phyloP scores from a whole-genome alignment of 1,140 invertebrate genomes.

The Drusus annulatus region DNA sequence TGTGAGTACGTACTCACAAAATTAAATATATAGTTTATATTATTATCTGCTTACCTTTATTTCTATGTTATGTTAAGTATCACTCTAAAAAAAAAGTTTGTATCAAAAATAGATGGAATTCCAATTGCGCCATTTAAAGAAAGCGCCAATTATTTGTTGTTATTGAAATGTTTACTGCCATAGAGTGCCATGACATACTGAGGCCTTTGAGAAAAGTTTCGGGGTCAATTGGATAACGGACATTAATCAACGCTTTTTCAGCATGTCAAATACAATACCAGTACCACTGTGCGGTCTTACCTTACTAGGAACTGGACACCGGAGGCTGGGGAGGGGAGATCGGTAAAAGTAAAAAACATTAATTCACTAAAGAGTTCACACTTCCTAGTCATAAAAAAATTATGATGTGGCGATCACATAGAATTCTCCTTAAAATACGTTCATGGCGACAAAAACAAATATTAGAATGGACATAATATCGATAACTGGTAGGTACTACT shows the following conservation, averaged over 20 bases:
- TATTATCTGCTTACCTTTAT: too few species aligned
- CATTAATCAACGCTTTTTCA: slow-evolving; percentile 17
- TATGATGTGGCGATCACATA: background rate
- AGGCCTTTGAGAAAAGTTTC: background rate
- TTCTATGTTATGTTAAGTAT: too few species aligned
- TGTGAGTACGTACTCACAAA: too few species aligned
- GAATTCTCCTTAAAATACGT: too few species aligned
- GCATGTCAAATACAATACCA: background rate
- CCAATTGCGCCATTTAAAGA: too few species aligned
- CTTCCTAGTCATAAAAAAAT: slow-evolving; percentile 24
- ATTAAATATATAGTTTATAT: too few species aligned
- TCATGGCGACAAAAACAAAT: too few species aligned
- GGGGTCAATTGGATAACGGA: slow-evolving; percentile 22
- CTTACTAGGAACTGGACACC: background rate
- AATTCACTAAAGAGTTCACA: background rate
- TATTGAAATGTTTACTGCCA: background rate
- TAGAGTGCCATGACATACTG: slow-evolving; percentile 25
- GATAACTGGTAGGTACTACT: too few species aligned
- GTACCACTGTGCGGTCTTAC: background rate
- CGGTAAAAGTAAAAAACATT: background rate
- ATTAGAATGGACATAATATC: too few species aligned
- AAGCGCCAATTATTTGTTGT: background rate
- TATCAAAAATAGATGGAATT: background rate
- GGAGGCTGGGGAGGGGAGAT: background rate
- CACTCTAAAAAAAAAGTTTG: background rate